Evolutionary conservation across 2,113 vertebrate genomes (phyloP).

Genomic region (Montifringilla adamsi): DNA sequence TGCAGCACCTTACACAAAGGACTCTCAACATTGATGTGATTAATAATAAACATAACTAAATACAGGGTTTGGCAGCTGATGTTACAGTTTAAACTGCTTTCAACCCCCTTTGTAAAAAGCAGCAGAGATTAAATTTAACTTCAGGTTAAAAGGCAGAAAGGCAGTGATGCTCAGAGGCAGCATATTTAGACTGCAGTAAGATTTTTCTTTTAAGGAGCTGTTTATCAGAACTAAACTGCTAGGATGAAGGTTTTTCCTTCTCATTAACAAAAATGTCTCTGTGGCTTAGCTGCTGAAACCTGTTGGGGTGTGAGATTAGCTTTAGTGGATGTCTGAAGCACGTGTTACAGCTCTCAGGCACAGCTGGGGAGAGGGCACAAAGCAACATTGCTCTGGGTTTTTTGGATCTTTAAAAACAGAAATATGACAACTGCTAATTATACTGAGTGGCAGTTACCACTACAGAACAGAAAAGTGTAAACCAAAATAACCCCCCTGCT

Average conservation of each 20-base stretch:
- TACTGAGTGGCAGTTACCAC: background rate
- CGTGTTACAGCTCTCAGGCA: background rate
- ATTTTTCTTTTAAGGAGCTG: background rate
- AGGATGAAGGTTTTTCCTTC: background rate
- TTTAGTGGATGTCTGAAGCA: background rate
- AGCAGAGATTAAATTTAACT: background rate
- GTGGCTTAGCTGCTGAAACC: background rate
- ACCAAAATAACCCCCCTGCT: background rate
- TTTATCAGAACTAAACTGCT: background rate
- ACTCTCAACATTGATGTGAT: background rate
- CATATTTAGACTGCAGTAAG: background rate
- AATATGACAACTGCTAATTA: slow-evolving; percentile 54
- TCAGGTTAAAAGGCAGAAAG: background rate
- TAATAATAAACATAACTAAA: background rate
- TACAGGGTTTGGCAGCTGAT: background rate
- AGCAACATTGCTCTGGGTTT: background rate
- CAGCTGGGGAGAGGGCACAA: slow-evolving; percentile 39
- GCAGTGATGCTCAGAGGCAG: background rate
- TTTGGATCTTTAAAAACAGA: background rate
- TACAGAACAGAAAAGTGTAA: background rate
- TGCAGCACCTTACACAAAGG: background rate
- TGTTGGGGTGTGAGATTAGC: background rate
- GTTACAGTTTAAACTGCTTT: background rate
- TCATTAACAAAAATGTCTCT: background rate
- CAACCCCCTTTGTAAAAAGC: background rate